Evolutionary conservation across 2,113 vertebrate genomes (phyloP).

Genomic region (Cercocebus atys): DNA sequence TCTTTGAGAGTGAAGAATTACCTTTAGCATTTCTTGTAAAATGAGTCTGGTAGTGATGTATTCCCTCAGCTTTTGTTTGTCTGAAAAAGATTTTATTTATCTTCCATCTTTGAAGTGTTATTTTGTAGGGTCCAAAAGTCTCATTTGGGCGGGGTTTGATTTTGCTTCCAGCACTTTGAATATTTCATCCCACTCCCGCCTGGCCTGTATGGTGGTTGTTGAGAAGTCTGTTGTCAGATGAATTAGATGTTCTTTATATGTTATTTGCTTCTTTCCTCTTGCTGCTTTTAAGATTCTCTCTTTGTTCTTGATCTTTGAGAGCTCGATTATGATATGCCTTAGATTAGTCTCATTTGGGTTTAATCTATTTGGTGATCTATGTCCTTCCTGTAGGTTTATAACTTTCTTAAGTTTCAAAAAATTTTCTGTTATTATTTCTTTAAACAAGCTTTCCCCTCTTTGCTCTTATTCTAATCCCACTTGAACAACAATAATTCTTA

Average conservation of each 20-base stretch:
- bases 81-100: background rate
- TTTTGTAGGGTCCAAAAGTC: background rate
- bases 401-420: background rate
- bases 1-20: background rate
- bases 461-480: background rate
- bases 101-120: background rate
- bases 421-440: background rate
- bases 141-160: background rate
- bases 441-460: background rate
- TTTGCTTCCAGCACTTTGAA: background rate
- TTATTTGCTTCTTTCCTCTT: background rate
- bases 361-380: background rate
- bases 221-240: background rate
- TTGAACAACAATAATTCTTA: background rate
- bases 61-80: background rate
- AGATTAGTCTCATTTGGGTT: background rate
- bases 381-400: background rate
- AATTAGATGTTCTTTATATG: background rate
- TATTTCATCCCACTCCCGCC: background rate
- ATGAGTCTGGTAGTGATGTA: background rate
- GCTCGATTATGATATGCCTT: background rate
- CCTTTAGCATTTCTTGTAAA: background rate
- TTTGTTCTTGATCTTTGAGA: background rate
- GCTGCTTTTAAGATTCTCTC: background rate
- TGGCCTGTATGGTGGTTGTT: background rate